Base-by-base conservation (phyloP, 1,140 invertebrate genomes). In the Drosophila truncata region DNA sequence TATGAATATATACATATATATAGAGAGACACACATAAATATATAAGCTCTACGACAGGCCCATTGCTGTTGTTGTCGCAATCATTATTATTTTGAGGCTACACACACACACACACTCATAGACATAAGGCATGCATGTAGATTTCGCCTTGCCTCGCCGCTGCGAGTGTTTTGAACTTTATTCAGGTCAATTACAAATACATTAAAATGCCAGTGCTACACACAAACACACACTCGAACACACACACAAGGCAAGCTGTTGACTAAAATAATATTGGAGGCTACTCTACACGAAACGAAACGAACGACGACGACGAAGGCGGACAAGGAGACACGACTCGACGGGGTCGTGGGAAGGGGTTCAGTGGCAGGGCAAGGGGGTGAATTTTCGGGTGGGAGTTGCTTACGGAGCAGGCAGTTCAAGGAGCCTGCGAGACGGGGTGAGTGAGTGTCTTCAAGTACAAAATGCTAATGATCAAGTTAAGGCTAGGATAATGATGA, bases 151-250 rank as follows among this genome's bases (percentile, higher is more conserved):
- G 86, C 69, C 69, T 73, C 73, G 80, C 63, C 63, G 80, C 69
- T 78, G 65, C 60, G 80, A 63, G 90, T 88, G 90, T 90, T 91
- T 91, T 91, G 90, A 91, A 91, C 90, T 91, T 91, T 91, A 91
- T 91, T 91, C 90, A 91, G 90, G 90, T 91, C 90, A 91, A 91
- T 91, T 91, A 91, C 90, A 91, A 91, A 91, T 91, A 91, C 82
- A 91, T 91, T 91, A 91, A 91, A 91, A 83, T 91, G 90, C 80
- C 82, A 84, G 62, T 81, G 87, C 66, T 87, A 80, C 65, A 78
- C 78, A 83, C 47, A 75, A 52, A n/a, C n/a, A n/a, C n/a, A n/a
- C n/a, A n/a, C n/a, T n/a, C n/a, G n/a, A n/a, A n/a, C n/a, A 82
- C 42, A 73, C 37, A 63, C 35, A 61, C 44, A 71, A 23, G 64